Base-by-base conservation (phyloP, 2,888 invertebrate species). In the Cactoblastis cactorum region DNA sequence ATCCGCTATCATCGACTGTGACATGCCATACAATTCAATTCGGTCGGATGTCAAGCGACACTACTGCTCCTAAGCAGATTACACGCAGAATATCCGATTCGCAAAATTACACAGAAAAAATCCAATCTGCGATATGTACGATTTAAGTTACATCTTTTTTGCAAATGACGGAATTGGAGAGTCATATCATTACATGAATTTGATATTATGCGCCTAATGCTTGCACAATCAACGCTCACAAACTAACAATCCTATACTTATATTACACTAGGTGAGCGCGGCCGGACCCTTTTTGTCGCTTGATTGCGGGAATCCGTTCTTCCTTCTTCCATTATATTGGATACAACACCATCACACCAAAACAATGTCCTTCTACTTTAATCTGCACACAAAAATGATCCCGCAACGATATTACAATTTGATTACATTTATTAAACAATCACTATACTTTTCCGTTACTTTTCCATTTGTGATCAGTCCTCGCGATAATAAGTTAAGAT, bases 311-410 rank as follows among this genome's bases (percentile, higher is more conserved):
- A 86, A 81, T 74, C 74, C 81, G 76, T 62, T 63, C 80, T 75
- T 62, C 67, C 77, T 70, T 82, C 87, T 88, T 88, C 89, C 88
- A 85, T 80, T 75, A 73, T 74, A 83, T 76, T 82, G 89, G 89
- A 89, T 88, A 89, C 89, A 89, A 88, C 89, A 88, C 89, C 85
- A 77, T 74, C 89, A 85, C 81, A 80, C 87, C 89, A 85, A 72
- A 80, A 74, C 79, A 80, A 76, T 86, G 88, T 89, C 89, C 84
- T 56, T 73, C 85, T 58, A 69, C 82, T 74, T 60, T 39, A 63
- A 71, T 75, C 78, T 77, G 61, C 63, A 61, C 76, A 74, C 63
- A 72, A 54, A 62, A 73, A 69, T 72, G 69, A 79, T 83, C 87
- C 86, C 87, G 80, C 62, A 72, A 69, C 67, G 68, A 67, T 60